Evolutionary conservation across 2,888 invertebrate genomes (phyloP).

Genomic region (Andrena hattorfiana): DNA sequence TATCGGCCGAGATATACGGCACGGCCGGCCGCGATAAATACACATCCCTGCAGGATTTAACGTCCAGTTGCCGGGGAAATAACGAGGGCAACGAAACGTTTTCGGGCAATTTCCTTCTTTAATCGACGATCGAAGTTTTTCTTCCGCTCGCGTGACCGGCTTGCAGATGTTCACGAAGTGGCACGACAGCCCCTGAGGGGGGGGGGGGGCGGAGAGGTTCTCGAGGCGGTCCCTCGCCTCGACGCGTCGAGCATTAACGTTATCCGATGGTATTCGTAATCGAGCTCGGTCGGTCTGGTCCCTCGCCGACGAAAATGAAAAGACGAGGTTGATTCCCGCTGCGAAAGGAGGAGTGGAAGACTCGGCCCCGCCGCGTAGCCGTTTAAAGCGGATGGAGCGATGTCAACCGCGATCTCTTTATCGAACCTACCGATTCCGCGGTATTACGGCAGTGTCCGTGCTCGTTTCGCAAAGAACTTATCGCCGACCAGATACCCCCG

Average conservation of each 20-base stretch:
- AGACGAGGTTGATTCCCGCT: constrained; percentile 21
- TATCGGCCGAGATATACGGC: constrained; percentile 36
- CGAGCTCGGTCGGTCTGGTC: too few species aligned
- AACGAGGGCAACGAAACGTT: constrained; percentile 2
- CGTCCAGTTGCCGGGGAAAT: not conserved
- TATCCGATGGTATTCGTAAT: too few species aligned
- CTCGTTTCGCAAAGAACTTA: not conserved
- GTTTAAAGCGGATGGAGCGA: constrained; percentile 60
- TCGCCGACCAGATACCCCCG: not conserved
- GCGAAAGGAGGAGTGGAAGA: constrained; percentile 13
- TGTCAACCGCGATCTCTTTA: constrained; percentile 17
- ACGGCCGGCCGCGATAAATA: constrained; percentile 25
- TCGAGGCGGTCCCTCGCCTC: not conserved
- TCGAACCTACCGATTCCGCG: not conserved
- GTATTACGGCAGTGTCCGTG: not conserved
- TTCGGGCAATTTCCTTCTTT: not conserved
- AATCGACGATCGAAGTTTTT: constrained; percentile 8
- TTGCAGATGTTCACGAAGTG: constrained; percentile 10
- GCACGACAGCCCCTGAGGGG: not conserved
- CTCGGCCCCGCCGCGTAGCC: constrained; percentile 38
- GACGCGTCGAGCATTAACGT: too few species aligned
- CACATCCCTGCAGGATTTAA: constrained; percentile 16
- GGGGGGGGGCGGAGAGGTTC: not conserved
- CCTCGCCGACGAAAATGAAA: too few species aligned
- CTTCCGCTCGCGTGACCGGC: constrained; percentile 4